Base-by-base conservation (phyloP, 2,113 vertebrate species). In the Synchiropus splendidus region DNA sequence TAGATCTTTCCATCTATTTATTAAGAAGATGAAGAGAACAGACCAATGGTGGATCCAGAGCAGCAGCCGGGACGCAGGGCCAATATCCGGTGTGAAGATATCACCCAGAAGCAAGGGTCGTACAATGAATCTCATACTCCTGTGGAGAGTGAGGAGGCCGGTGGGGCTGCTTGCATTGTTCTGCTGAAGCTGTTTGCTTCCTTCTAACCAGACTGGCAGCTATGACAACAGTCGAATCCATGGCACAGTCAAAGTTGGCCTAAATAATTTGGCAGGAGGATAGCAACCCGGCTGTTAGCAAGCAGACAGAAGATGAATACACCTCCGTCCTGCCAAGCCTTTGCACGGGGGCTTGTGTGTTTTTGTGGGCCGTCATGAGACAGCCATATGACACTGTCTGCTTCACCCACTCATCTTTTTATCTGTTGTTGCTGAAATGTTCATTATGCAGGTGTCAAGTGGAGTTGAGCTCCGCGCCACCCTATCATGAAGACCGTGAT, bases 11-110 rank as follows among this genome's bases (percentile, higher is more conserved):
- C 54, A 78, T 83, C 70, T 74, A 34, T 82, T 78, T 81, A 74
- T 82, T 82, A 81, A 70, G 61, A 74, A 53, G 54, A 45, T 4
- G 39, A 15, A 4, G 45, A 36, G 54, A 44, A 21, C 36, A 54
- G 52, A 61, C 78, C 59, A 74, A 72, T 53, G 45, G 51, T 13
- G 39, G 16, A 50, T 36, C 43, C 39, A 51, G 37, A 61, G 64
- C 32, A 30, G 67, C 16, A 48, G 41, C 48, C 37, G 11, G 40
- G 36, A 45, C 64, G 55, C 46, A 52, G 41, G 75, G 63, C 53
- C 75, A 85, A 86, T 87, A 83, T 87, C 85, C 83, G 70, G 72
- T 16, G 48, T 45, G 54, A 48, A 57, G 72, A 83, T 83, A 82
- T 83, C 68, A 60, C 18, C 42, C 12, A 56, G 61, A 64, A 41